These are phyloP conservation scores for Heliornis fulica DNA, from an alignment of 2,113 vertebrate genomes.

Conservation along the genomic window DNA sequence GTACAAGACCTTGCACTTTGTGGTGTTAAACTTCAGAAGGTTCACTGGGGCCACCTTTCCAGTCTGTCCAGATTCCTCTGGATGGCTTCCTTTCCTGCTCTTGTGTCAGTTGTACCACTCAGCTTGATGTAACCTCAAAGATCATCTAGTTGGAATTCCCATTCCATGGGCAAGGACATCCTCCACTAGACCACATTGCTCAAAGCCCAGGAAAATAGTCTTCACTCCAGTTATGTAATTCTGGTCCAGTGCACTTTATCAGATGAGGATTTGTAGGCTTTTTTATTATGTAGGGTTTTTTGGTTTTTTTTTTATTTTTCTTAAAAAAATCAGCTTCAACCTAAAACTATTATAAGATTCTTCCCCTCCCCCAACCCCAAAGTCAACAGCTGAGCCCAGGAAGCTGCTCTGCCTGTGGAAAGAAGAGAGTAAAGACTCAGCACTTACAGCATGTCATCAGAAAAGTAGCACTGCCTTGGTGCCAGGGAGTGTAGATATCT, in stretches of 20 bases:
- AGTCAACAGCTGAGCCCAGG: background rate
- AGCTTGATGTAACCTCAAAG: no score
- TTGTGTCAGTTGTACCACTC: no score
- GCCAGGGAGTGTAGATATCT: background rate
- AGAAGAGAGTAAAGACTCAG: background rate
- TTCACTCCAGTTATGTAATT: background rate
- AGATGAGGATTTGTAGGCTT: background rate
- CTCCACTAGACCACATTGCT: no score
- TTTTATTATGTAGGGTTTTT: background rate
- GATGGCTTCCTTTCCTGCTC: no score
- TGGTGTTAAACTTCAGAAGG: no score
- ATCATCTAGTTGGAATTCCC: no score
- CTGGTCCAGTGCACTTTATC: background rate
- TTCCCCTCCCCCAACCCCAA: accelerated
- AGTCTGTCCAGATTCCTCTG: no score
- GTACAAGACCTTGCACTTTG: no score
- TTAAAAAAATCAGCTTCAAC: background rate
- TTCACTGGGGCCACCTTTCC: no score
- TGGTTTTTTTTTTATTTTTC: background rate
- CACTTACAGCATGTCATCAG: background rate
- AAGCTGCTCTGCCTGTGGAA: background rate
- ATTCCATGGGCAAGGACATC: no score
- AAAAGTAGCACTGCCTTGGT: background rate
- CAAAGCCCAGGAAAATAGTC: no score
- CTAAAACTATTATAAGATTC: accelerated